Conservation (phyloP, 37 sponge, comb jelly and placozoan species). For the Beroe forskalii region DNA sequence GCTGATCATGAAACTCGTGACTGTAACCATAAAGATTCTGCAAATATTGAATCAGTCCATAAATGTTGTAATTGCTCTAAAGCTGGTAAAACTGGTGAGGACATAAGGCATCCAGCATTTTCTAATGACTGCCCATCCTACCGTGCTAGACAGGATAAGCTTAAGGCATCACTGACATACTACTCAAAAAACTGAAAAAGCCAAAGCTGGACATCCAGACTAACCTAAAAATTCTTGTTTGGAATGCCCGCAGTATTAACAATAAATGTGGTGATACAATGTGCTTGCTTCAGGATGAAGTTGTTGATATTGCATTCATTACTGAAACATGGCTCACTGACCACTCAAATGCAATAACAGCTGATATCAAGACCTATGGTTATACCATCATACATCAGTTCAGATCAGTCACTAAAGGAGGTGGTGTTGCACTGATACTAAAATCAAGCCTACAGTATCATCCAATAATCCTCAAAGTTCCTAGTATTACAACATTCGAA, state of each 20-base stretch:
- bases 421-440: neutral
- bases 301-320: neutral
- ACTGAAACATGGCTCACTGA: neutral
- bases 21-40: neutral
- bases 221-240: neutral
- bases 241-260: neutral
- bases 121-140: neutral
- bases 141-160: neutral
- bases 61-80: neutral
- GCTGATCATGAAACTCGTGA: neutral
- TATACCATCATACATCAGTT: neutral
- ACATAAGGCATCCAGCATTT: neutral
- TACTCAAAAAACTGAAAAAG: neutral
- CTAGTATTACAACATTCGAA: neutral
- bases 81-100: neutral
- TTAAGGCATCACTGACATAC: neutral
- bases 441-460: neutral
- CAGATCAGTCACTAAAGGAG: neutral
- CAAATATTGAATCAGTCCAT: neutral
- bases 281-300: too few species aligned
- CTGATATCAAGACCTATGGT: slow-evolving; percentile 9
- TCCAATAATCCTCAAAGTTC: neutral
- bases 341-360: neutral
- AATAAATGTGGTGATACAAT: slow-evolving; percentile 9
- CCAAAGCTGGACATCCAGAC: neutral